Conservation (phyloP, 2,113 vertebrate species). For the Aptenodytes forsteri region DNA sequence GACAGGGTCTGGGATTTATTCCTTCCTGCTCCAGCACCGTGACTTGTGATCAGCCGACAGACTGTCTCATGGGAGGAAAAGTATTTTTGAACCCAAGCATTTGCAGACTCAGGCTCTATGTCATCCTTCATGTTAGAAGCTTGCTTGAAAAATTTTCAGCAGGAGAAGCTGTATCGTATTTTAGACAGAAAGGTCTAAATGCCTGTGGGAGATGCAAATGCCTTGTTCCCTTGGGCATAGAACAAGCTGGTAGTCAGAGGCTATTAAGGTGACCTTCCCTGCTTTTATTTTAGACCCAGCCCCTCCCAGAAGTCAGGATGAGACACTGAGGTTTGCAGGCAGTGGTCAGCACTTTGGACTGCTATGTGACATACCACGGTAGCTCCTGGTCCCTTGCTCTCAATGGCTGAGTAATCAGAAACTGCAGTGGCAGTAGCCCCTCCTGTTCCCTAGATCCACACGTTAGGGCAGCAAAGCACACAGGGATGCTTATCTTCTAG, state of each 20-base stretch:
- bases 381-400: not conserved
- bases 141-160: not conserved
- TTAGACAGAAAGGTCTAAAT: not conserved
- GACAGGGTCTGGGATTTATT: not conserved
- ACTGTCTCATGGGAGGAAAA: not conserved
- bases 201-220: not conserved
- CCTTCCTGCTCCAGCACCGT: not conserved
- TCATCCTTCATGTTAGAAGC: not conserved
- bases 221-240: not conserved
- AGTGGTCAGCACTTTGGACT: not conserved
- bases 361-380: not conserved
- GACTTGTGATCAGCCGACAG: not conserved
- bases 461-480: not conserved
- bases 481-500: not conserved
- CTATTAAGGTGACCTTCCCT: not conserved
- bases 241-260: not conserved
- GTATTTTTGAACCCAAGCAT: not conserved
- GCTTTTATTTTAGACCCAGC: not conserved
- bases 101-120: not conserved
- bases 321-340: not conserved
- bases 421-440: fast-evolving
- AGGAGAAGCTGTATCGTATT: not conserved
- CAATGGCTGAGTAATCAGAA: not conserved
- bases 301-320: not conserved
- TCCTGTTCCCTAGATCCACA: not conserved